phyloP scores from a whole-genome alignment of 2,888 invertebrate genomes.

The Argyresthia goedartella region DNA sequence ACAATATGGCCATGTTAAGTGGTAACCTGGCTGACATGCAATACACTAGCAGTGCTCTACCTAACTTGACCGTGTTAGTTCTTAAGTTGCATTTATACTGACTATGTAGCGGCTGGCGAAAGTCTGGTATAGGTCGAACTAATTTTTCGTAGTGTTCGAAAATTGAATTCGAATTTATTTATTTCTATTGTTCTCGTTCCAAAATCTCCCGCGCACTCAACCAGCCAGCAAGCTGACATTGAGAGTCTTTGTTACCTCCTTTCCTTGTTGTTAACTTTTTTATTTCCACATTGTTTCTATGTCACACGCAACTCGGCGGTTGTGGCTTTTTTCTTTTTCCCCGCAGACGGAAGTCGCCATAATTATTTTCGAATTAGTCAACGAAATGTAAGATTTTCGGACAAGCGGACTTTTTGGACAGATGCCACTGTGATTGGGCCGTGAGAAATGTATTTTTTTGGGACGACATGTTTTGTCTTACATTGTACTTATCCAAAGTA shows the following conservation, averaged over 20 bases:
- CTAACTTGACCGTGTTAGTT: no score
- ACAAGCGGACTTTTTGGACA: not conserved
- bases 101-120: no score
- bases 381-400: slow-evolving; percentile 20
- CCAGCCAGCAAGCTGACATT: not conserved
- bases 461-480: not conserved
- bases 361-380: slow-evolving; percentile 59
- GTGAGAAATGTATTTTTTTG: not conserved
- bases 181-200: not conserved
- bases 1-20: no score
- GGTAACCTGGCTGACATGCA: no score
- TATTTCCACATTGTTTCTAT: slow-evolving; percentile 34
- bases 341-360: slow-evolving; percentile 42
- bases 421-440: not conserved
- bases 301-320: slow-evolving; percentile 53
- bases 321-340: slow-evolving; percentile 47
- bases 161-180: no score
- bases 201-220: not conserved
- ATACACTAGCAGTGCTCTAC: no score
- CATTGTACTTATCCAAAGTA: not conserved
- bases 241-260: not conserved
- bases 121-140: no score
- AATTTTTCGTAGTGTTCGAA: no score
- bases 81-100: no score
- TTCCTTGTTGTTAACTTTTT: not conserved